A percentile compares a stretch with the other conserved stretches of the same genome.
Evolutionary conservation across 2,888 invertebrate genomes (phyloP).

Genomic region (Troides aeacus): DNA sequence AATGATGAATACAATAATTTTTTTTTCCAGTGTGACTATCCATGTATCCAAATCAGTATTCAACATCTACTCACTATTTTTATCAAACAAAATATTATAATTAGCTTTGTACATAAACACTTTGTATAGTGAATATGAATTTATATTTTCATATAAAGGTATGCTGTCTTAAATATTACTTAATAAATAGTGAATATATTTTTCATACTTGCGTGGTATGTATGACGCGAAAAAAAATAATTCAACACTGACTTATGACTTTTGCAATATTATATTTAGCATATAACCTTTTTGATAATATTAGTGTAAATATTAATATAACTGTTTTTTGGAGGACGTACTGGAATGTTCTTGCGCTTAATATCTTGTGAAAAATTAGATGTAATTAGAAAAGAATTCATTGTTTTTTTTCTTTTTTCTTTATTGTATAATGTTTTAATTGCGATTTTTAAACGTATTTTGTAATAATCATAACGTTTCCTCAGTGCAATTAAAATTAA

Average conservation of each 20-base stretch:
- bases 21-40: conserved; percentile 32
- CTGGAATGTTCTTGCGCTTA: conserved; percentile 30
- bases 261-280: conserved; percentile 63
- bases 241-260: conserved; percentile 65
- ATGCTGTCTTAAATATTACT: conserved; percentile 52
- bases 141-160: conserved; percentile 69
- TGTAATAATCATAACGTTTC: conserved; percentile 30
- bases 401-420: conserved; percentile 36
- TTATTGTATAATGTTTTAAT: conserved; percentile 35
- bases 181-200: conserved; percentile 63
- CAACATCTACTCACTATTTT: conserved; percentile 46
- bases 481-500: conserved; percentile 27
- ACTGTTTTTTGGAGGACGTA: conserved; percentile 44
- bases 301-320: conserved; percentile 60
- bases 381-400: conserved; percentile 29
- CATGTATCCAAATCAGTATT: conserved; percentile 61
- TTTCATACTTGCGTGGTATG: conserved; percentile 57
- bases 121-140: conserved; percentile 52
- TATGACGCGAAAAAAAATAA: conserved; percentile 35
- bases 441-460: conserved; percentile 34
- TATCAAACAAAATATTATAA: conserved; percentile 34
- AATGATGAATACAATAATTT: conserved; percentile 2
- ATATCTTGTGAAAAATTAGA: conserved; percentile 33
- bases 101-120: conserved; percentile 59
- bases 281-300: conserved; percentile 41